Percentiles rank a stretch among this genome's conserved stretches.
phyloP scores from a whole-genome alignment of 2,113 vertebrate genomes.

The Saguinus imperator region DNA sequence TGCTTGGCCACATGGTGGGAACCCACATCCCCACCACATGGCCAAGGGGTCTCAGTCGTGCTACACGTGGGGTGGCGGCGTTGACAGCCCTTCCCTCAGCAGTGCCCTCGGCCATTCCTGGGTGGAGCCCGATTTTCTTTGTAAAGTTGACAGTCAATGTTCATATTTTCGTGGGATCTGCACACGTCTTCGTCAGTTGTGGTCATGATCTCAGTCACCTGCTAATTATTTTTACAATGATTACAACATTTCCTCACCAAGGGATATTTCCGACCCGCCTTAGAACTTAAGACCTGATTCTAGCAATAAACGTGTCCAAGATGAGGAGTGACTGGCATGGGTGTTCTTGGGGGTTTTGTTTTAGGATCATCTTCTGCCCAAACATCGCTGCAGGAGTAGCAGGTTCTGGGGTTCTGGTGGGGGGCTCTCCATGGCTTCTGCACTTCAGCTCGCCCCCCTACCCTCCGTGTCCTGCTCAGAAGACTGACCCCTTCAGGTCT shows the following conservation, averaged over 20 bases:
- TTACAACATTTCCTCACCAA: conserved; percentile 79
- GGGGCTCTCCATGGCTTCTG: neutral
- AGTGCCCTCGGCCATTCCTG: conserved; percentile 76
- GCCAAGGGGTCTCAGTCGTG: neutral
- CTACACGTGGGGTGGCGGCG: conserved; percentile 73
- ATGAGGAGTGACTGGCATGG: accelerated
- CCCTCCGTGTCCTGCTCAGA: neutral
- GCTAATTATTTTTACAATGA: conserved; percentile 79
- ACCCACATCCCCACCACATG: neutral
- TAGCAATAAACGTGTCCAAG: conserved; percentile 87
- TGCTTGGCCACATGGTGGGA: conserved; percentile 30
- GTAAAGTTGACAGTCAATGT: conserved; percentile 84
- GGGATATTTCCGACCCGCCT: conserved; percentile 79
- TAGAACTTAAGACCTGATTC: conserved; percentile 81
- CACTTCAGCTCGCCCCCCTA: no score
- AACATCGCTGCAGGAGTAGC: accelerated
- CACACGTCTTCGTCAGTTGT: conserved; percentile 75
- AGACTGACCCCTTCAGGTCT: neutral
- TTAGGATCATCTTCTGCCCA: neutral
- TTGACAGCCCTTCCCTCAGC: conserved; percentile 75
- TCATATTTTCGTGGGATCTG: conserved; percentile 72
- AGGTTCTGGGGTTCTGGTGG: neutral
- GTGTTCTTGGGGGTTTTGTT: neutral
- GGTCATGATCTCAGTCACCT: conserved; percentile 80
- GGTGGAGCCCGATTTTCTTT: conserved; percentile 76